These are phyloP conservation scores for Pipra filicauda DNA, from an alignment of 2,113 vertebrate genomes.

Conservation along the genomic window DNA sequence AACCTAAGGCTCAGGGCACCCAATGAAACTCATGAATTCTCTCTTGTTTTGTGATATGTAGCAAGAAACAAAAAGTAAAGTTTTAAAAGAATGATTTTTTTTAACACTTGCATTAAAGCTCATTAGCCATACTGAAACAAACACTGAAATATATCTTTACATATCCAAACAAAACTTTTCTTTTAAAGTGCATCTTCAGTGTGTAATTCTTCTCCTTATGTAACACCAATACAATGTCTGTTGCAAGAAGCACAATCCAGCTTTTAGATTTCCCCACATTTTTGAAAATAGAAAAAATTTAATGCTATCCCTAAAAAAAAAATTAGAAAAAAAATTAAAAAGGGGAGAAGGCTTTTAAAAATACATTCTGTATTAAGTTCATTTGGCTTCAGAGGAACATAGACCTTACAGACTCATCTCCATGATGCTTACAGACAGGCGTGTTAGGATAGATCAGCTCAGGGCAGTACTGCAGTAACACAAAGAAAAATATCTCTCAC, in stretches of 20 bases:
- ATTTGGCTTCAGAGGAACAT: neutral
- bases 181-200: neutral
- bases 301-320: neutral
- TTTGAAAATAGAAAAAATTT: neutral
- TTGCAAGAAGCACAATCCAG: neutral
- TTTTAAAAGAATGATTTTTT: neutral
- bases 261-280: neutral
- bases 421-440: neutral
- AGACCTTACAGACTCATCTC: neutral
- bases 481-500: neutral
- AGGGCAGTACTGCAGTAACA: neutral
- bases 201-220: neutral
- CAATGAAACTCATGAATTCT: neutral
- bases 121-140: neutral
- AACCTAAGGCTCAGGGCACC: neutral
- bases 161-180: neutral
- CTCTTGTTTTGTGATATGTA: neutral
- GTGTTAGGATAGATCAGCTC: neutral
- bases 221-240: neutral
- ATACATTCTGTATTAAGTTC: neutral
- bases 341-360: neutral
- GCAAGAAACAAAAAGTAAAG: neutral
- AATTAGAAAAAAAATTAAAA: too few species aligned
- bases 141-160: neutral
- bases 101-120: neutral